phyloP scores from a whole-genome alignment of 1,140 invertebrate genomes.

The Aphelinus certus region DNA sequence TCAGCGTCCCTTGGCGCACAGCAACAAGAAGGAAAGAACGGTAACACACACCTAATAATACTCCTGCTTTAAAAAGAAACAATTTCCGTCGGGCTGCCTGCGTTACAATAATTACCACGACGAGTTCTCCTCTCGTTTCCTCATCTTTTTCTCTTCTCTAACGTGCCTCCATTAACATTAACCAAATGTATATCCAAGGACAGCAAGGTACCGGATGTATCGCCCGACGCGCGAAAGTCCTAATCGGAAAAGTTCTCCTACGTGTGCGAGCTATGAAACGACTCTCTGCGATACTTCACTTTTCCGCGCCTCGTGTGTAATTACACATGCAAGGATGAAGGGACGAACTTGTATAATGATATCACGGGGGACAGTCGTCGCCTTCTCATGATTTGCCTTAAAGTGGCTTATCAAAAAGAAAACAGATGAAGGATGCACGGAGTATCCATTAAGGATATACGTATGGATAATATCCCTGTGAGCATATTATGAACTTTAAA shows the following conservation, averaged over 20 bases:
- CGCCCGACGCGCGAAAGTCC: conserved; percentile 16
- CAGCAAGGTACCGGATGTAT: conserved; percentile 28
- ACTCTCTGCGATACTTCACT: conserved; percentile 15
- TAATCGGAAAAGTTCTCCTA: conserved; percentile 21
- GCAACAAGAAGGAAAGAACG: background rate
- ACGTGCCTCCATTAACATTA: conserved; percentile 12
- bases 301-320: background rate
- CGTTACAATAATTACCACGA: conserved; percentile 20
- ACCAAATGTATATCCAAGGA: conserved; percentile 21
- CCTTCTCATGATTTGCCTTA: background rate
- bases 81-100: conserved; percentile 5
- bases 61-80: background rate
- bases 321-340: conserved; percentile 5
- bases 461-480: too few relatives aligned
- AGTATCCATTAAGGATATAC: too few relatives aligned
- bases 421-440: too few relatives aligned
- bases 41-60: conserved; percentile 17
- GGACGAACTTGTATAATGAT: conserved; percentile 20
- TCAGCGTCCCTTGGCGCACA: too few relatives aligned
- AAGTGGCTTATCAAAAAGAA: background rate
- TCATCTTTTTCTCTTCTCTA: background rate
- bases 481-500: too few relatives aligned
- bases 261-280: background rate
- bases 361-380: background rate
- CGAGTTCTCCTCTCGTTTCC: conserved; percentile 2